These are phyloP conservation scores for Synchiropus splendidus DNA, from an alignment of 2,113 vertebrate genomes.

Conservation along the genomic window DNA sequence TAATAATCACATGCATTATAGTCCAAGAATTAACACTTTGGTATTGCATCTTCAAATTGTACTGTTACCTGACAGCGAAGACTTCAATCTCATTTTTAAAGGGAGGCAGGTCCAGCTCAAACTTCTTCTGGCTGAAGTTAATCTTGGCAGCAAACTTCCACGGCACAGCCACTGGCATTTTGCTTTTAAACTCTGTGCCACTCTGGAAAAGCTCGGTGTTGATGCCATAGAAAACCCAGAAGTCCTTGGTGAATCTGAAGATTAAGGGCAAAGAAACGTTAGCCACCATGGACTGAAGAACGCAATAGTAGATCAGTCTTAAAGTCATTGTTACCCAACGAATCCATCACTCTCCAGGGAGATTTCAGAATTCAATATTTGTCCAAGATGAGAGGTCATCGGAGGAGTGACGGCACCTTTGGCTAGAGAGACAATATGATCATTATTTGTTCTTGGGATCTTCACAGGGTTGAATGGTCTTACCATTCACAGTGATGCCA, in stretches of 20 bases:
- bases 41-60: not conserved
- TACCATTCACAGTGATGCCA: slow-evolving; percentile 57
- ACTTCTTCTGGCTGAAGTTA: slow-evolving; percentile 38
- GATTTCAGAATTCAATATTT: slow-evolving; percentile 55
- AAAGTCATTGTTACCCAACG: slow-evolving; percentile 42
- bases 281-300: not conserved
- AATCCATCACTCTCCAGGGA: slow-evolving; percentile 57
- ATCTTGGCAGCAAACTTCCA: slow-evolving; percentile 52
- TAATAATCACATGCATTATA: no score
- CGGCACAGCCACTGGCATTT: slow-evolving; percentile 35
- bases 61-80: slow-evolving; percentile 39
- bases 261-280: not conserved
- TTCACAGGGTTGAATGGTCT: slow-evolving; percentile 10
- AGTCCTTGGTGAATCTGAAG: slow-evolving; percentile 51
- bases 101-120: slow-evolving; percentile 49
- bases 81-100: slow-evolving; percentile 43
- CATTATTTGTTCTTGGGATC: no score
- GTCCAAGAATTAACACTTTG: no score
- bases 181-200: slow-evolving; percentile 52
- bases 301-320: not conserved
- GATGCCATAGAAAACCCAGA: slow-evolving; percentile 62
- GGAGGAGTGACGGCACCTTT: slow-evolving; percentile 49
- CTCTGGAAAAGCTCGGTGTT: slow-evolving; percentile 67
- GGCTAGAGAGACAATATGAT: slow-evolving; percentile 26
- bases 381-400: slow-evolving; percentile 32